Evolutionary conservation across 2,797 vertebrate species (phyloP).

Genomic region (Rhabdomys pumilio): DNA sequence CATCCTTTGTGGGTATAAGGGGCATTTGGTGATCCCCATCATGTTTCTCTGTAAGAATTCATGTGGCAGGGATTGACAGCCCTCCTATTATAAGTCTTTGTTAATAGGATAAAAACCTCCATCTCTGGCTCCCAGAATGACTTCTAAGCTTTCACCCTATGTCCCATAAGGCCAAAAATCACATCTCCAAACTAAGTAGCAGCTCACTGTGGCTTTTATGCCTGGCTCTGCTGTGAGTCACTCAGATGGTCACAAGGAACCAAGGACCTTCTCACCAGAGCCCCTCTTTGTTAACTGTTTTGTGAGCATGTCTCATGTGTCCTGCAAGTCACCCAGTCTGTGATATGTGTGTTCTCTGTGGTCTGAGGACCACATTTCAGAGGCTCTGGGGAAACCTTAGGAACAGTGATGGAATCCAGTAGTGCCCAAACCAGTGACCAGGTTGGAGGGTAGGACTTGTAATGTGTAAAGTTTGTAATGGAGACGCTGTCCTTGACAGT

Average conservation of each 20-base stretch:
- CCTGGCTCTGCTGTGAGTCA: neutral
- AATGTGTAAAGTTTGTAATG: neutral
- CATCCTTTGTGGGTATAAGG: neutral
- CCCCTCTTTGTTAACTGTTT: neutral
- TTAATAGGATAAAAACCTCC: neutral
- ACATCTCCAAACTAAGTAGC: neutral
- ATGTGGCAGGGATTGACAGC: neutral
- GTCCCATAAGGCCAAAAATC: neutral
- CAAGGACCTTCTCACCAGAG: neutral
- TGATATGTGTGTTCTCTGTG: neutral
- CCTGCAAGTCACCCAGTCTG: neutral
- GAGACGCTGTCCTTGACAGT: neutral
- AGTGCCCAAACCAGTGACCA: neutral
- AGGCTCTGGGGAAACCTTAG: neutral
- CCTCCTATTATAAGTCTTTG: neutral
- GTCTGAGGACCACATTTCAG: neutral
- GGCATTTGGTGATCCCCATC: neutral
- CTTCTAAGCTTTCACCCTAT: neutral
- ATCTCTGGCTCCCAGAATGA: neutral
- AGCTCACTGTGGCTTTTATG: neutral
- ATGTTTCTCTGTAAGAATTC: neutral
- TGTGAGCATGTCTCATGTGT: neutral
- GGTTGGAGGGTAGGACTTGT: rapidly evolving
- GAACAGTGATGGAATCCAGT: neutral
- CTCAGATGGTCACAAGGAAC: neutral